These are phyloP conservation scores for Choloepus hoffmanni DNA, from an alignment of 2,113 vertebrate species.

Conservation along the genomic window DNA sequence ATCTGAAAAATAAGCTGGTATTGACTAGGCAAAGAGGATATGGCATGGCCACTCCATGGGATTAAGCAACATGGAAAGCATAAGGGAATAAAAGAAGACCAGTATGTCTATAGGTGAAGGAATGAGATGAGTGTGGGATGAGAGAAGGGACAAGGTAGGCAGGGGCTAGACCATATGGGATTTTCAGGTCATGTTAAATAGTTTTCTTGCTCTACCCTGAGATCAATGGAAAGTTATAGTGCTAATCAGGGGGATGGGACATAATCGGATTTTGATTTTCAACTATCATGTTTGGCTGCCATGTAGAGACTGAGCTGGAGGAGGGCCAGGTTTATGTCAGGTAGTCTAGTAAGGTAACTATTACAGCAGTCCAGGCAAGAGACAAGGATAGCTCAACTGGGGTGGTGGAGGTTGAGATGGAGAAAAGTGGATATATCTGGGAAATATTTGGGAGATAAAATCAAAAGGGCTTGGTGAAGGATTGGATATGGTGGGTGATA, in stretches of 20 bases:
- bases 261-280: conserved; percentile 32
- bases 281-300: conserved; percentile 10
- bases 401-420: neutral
- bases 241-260: neutral
- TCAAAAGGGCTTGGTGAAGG: neutral
- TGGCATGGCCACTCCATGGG: neutral
- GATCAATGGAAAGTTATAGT: neutral
- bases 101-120: neutral
- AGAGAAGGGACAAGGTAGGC: neutral
- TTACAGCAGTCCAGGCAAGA: neutral
- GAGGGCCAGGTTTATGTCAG: neutral
- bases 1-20: conserved; percentile 51
- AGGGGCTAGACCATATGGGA: neutral
- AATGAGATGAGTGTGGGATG: neutral
- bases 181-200: neutral
- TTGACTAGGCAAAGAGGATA: conserved; percentile 8
- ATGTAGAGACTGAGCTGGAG: neutral
- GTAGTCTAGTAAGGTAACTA: neutral
- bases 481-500: neutral
- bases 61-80: neutral
- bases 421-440: neutral
- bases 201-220: conserved; percentile 44
- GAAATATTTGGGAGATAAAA: conserved; percentile 23
- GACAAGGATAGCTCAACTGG: neutral
- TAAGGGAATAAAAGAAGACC: neutral